Evolutionary conservation across 2,797 vertebrate species (phyloP).

Genomic region (Callimico goeldii): DNA sequence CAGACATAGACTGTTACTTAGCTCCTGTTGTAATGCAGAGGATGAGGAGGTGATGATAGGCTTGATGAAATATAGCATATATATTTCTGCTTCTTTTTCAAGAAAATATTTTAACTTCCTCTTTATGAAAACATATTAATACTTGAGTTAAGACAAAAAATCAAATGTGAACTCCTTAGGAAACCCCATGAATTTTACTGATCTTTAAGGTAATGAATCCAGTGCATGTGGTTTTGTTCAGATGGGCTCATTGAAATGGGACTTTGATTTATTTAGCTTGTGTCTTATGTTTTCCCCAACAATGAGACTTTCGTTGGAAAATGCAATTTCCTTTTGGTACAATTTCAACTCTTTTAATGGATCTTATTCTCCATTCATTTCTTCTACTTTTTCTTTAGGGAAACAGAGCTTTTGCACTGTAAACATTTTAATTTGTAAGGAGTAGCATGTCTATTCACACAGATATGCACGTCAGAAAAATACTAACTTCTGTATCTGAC

Average conservation of each 20-base stretch:
- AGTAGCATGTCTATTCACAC: background rate
- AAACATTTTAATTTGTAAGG: slow-evolving; percentile 63
- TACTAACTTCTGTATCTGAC: background rate
- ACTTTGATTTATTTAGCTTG: slow-evolving; percentile 60
- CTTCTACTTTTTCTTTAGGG: slow-evolving; percentile 37
- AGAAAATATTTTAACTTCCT: slow-evolving; percentile 38
- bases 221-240: slow-evolving; percentile 21
- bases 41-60: background rate
- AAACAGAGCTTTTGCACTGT: slow-evolving; percentile 25
- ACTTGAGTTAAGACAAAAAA: slow-evolving; percentile 53
- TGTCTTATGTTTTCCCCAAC: slow-evolving; percentile 41
- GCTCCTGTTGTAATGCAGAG: background rate
- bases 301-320: slow-evolving; percentile 48
- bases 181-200: slow-evolving; percentile 49
- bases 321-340: slow-evolving; percentile 64
- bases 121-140: slow-evolving; percentile 48
- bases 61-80: background rate
- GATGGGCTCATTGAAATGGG: slow-evolving; percentile 44
- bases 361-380: slow-evolving; percentile 52
- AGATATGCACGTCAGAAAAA: slow-evolving; percentile 22
- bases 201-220: slow-evolving; percentile 57
- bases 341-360: slow-evolving; percentile 38
- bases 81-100: slow-evolving; percentile 12
- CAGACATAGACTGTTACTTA: background rate
- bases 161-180: slow-evolving; percentile 31